Evolutionary conservation across 2,888 invertebrate species (phyloP).

Genomic region (Omphaloscelis lunosa): DNA sequence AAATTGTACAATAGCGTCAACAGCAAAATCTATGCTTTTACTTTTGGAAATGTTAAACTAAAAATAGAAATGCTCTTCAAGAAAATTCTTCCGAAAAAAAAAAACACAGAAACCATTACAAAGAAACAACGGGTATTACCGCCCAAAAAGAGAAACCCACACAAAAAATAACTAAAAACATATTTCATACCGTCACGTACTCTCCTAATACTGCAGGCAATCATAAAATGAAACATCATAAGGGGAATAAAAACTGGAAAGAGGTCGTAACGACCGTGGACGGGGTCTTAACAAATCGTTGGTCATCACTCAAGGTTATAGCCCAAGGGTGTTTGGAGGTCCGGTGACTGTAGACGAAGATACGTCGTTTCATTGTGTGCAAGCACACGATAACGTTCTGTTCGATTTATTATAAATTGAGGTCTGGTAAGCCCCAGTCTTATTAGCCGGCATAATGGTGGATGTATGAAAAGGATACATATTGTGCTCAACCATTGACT

Average conservation of each 20-base stretch:
- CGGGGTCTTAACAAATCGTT: slow-evolving; percentile 88
- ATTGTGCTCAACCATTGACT: slow-evolving; percentile 66
- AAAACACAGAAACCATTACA: slow-evolving; percentile 12
- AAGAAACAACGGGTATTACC: slow-evolving; percentile 38
- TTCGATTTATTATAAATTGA: slow-evolving; percentile 87
- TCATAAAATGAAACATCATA: slow-evolving; percentile 90
- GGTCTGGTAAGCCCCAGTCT: slow-evolving; percentile 77
- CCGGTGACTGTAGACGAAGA: slow-evolving; percentile 79
- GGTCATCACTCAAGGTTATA: slow-evolving; percentile 88
- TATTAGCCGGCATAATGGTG: slow-evolving; percentile 78
- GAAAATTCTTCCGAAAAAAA: not conserved
- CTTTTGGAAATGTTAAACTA: not conserved
- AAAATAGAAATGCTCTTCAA: not conserved
- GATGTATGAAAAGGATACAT: slow-evolving; percentile 76
- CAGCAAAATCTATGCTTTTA: not conserved
- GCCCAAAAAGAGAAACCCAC: slow-evolving; percentile 38
- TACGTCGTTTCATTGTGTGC: slow-evolving; percentile 87
- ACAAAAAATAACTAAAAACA: slow-evolving; percentile 67
- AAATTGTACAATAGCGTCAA: not conserved
- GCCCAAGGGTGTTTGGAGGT: slow-evolving; percentile 79
- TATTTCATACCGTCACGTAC: slow-evolving; percentile 81
- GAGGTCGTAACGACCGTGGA: slow-evolving; percentile 85
- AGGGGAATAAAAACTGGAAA: slow-evolving; percentile 89
- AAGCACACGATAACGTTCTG: slow-evolving; percentile 79
- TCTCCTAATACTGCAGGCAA: slow-evolving; percentile 84